A percentile compares a stretch with the other conserved stretches of the same genome.
Evolutionary conservation across 2,113 vertebrate genomes (phyloP).

Genomic region (Grus americana): DNA sequence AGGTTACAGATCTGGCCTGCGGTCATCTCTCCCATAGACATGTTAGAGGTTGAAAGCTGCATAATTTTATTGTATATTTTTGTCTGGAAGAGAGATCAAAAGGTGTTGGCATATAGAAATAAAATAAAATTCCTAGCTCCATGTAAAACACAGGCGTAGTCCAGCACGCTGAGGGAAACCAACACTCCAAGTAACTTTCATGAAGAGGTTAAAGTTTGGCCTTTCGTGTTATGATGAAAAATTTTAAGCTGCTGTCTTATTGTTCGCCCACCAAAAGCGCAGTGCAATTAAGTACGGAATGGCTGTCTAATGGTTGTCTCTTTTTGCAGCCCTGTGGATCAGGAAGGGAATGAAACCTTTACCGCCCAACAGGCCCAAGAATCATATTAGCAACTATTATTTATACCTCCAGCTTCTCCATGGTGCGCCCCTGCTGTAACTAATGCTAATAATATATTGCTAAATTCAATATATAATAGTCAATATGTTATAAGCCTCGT

Average conservation of each 20-base stretch:
- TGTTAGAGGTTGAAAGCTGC: constrained; percentile 95
- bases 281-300: background rate
- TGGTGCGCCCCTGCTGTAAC: background rate
- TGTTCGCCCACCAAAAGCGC: background rate
- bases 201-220: background rate
- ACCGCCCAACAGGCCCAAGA: background rate
- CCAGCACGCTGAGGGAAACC: background rate
- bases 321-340: background rate
- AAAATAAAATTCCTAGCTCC: background rate
- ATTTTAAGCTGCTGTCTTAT: background rate
- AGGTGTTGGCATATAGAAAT: background rate
- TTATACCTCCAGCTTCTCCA: background rate
- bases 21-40: constrained; percentile 97
- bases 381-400: background rate
- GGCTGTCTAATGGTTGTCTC: background rate
- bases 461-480: background rate
- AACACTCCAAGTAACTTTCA: background rate
- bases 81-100: constrained; percentile 78
- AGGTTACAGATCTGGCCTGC: constrained; percentile 97
- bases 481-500: background rate
- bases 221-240: background rate
- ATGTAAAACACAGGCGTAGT: background rate
- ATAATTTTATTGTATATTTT: constrained; percentile 99
- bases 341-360: background rate
- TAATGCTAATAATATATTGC: background rate